Evolutionary conservation across 2,113 vertebrate genomes (phyloP).

Genomic region (Nettapus auritus): DNA sequence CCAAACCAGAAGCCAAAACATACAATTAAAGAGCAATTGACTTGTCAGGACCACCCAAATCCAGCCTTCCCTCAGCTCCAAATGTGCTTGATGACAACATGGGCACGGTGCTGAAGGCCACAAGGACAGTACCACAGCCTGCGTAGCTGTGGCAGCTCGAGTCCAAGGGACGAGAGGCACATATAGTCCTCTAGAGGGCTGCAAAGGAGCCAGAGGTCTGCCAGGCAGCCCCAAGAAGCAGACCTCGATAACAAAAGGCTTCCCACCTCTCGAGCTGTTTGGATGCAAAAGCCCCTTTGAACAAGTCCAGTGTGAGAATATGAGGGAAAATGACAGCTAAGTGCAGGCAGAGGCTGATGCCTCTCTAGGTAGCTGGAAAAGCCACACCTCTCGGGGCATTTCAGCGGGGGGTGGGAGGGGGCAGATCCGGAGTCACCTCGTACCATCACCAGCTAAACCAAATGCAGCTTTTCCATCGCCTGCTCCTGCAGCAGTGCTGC

Average conservation of each 20-base stretch:
- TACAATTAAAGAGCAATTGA: background rate
- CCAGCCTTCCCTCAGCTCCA: background rate
- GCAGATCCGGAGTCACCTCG: conserved; percentile 53
- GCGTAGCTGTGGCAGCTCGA: accelerated
- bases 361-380: conserved; percentile 3
- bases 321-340: background rate
- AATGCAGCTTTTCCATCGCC: background rate
- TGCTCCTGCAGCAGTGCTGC: background rate
- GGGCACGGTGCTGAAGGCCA: background rate
- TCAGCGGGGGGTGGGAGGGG: background rate
- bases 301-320: background rate
- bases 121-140: background rate
- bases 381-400: background rate
- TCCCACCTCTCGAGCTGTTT: accelerated
- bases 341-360: background rate
- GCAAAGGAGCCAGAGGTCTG: background rate
- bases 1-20: background rate
- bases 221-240: background rate
- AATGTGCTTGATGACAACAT: background rate
- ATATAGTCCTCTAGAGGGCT: background rate
- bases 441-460: background rate
- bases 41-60: background rate
- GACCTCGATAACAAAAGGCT: accelerated
- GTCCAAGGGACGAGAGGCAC: background rate
- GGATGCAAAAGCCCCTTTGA: background rate